Evolutionary conservation across 2,797 vertebrate species (phyloP).

Genomic region (Pangasius djambal): DNA sequence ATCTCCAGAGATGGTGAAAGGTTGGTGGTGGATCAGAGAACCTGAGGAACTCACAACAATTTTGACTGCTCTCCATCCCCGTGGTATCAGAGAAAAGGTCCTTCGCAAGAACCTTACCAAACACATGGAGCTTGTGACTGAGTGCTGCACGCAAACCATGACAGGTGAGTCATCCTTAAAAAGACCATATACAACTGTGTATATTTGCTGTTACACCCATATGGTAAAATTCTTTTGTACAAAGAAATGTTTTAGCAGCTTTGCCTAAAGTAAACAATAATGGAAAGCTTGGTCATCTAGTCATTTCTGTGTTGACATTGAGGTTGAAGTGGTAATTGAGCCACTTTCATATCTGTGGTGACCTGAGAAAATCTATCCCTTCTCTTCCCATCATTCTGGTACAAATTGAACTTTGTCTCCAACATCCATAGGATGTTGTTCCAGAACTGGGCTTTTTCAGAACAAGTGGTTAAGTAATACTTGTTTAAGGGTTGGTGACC

Average conservation of each 20-base stretch:
- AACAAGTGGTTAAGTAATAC: too few relatives aligned
- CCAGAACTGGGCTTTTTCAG: too few relatives aligned
- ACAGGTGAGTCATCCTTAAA: not conserved
- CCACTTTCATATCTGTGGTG: too few relatives aligned
- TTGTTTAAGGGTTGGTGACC: too few relatives aligned
- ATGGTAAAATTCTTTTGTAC: not conserved
- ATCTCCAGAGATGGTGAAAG: constrained; percentile 84
- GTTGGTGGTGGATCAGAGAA: constrained; percentile 77
- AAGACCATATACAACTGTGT: not conserved
- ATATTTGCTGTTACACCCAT: constrained; percentile 5
- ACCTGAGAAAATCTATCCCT: too few relatives aligned
- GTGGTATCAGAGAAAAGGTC: constrained; percentile 89
- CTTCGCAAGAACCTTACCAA: constrained; percentile 94
- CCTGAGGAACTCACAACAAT: constrained; percentile 82
- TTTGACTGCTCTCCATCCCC: constrained; percentile 84
- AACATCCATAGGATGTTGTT: too few relatives aligned
- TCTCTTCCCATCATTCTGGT: too few relatives aligned
- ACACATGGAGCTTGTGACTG: constrained; percentile 89
- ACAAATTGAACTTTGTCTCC: too few relatives aligned
- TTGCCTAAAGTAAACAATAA: too few relatives aligned
- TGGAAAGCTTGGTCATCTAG: too few relatives aligned
- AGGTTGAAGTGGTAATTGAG: too few relatives aligned
- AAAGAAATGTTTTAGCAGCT: not conserved
- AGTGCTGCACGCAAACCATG: constrained; percentile 76
- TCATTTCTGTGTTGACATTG: too few relatives aligned